Conservation (phyloP, 1,140 invertebrate genomes). For the Hypsibius dujardini region DNA sequence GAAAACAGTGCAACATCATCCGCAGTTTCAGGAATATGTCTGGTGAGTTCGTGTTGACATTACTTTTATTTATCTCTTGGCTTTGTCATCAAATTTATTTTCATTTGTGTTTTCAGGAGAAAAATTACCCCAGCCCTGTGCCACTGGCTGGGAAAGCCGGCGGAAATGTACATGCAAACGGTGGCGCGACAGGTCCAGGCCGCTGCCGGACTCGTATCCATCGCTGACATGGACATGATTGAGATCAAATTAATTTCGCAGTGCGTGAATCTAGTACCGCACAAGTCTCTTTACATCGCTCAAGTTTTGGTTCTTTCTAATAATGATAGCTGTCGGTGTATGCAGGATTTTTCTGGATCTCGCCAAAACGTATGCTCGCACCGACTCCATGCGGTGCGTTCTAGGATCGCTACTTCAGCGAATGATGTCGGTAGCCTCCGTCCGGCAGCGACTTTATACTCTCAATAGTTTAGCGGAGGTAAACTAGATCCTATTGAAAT, state of each 20-base stretch:
- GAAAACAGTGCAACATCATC: conserved; percentile 6
- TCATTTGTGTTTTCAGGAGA: neutral
- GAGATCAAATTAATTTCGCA: conserved; percentile 16
- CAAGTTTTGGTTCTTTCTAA: neutral
- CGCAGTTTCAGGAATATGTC: conserved; percentile 15
- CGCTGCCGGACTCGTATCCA: neutral
- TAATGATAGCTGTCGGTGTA: neutral
- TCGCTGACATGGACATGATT: conserved; percentile 3
- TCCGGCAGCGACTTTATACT: conserved; percentile 6
- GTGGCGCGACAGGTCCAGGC: neutral
- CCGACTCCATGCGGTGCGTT: conserved; percentile 15
- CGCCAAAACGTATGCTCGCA: neutral
- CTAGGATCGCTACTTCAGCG: conserved; percentile 7
- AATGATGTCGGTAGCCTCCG: neutral
- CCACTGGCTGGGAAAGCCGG: conserved; percentile 16
- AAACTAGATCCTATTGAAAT: neutral
- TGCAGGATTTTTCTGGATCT: conserved; percentile 2
- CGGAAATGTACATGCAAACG: conserved; percentile 16
- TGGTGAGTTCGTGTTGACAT: neutral
- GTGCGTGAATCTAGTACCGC: neutral
- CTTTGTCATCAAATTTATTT: neutral
- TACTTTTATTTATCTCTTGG: neutral
- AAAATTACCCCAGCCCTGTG: conserved; percentile 7
- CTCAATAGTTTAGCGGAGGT: neutral
- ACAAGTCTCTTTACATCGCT: neutral